Evolutionary conservation across 64 coral and sea anemone genomes (phyloP).

Genomic region (Actinia tenebrosa): DNA sequence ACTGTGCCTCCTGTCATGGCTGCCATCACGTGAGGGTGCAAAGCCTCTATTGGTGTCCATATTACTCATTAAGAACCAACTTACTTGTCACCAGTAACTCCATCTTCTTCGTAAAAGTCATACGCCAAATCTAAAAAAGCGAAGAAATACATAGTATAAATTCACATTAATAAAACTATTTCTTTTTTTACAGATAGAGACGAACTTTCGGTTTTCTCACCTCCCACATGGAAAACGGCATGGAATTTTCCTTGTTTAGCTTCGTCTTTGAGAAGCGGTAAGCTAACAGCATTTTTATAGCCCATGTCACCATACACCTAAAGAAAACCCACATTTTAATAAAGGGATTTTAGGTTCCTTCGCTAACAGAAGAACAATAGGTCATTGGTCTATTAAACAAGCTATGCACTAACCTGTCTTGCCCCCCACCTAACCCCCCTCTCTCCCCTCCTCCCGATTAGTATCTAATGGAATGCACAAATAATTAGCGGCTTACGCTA

Average conservation of each 20-base stretch:
- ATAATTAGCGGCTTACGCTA: no score
- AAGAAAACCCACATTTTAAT: background rate
- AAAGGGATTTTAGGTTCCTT: background rate
- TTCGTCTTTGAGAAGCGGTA: conserved; percentile 49
- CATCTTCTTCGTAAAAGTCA: conserved; percentile 61
- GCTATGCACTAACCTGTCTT: no score
- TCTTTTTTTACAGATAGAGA: background rate
- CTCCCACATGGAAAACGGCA: conserved; percentile 77
- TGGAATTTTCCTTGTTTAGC: conserved; percentile 41
- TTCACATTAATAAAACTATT: no score
- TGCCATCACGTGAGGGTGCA: no score
- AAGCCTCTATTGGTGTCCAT: no score
- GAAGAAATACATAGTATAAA: no score
- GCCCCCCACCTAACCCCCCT: no score
- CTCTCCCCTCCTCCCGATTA: no score
- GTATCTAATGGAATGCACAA: no score
- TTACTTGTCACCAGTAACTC: conserved; percentile 71
- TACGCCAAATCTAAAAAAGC: conserved; percentile 62
- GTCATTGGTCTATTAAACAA: no score
- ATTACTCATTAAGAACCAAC: background rate
- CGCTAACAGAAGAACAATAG: no score
- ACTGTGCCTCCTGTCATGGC: no score
- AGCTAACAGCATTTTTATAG: conserved; percentile 75
- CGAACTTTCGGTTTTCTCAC: background rate
- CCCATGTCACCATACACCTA: conserved; percentile 92